A percentile compares a stretch with the other conserved stretches of the same genome.
These are phyloP conservation scores for Lasaia peninsularis DNA, from an alignment of 1,140 invertebrate species.

Conservation along the genomic window DNA sequence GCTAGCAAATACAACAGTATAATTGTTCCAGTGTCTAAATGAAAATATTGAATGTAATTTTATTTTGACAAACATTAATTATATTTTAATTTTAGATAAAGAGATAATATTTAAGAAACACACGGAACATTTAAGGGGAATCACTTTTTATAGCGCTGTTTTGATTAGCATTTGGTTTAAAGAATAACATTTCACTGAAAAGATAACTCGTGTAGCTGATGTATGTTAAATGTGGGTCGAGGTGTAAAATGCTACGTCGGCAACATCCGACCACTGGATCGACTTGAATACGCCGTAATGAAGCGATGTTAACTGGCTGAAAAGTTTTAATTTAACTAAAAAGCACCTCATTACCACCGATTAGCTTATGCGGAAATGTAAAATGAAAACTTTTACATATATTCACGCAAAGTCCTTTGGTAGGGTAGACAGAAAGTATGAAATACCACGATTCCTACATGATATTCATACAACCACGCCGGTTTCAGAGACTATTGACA, in stretches of 20 bases:
- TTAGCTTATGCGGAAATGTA: constrained; percentile 11
- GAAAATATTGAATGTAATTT: too few relatives aligned
- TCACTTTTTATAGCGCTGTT: constrained; percentile 37
- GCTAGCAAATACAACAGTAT: too few relatives aligned
- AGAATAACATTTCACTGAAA: constrained; percentile 3
- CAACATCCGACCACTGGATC: constrained; percentile 32
- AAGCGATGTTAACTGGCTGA: constrained; percentile 43
- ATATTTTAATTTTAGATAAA: too few relatives aligned
- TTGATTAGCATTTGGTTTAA: constrained; percentile 7
- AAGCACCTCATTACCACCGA: constrained; percentile 12
- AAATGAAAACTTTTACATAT: too few relatives aligned
- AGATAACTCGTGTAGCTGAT: constrained; percentile 16
- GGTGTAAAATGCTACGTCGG: constrained; percentile 34
- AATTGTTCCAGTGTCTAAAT: too few relatives aligned
- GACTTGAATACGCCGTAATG: constrained; percentile 50
- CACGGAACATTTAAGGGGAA: constrained; percentile 21
- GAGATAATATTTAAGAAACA: too few relatives aligned
- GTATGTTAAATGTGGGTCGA: constrained; percentile 40
- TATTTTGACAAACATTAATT: too few relatives aligned
- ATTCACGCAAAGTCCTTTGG: too few relatives aligned
- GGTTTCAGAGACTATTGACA: too few relatives aligned
- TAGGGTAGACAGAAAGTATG: too few relatives aligned
- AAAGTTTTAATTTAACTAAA: constrained; percentile 36
- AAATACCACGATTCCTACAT: too few relatives aligned
- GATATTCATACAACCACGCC: too few relatives aligned